These are phyloP conservation scores for Podarcis muralis DNA, from an alignment of 2,113 vertebrate genomes.

Conservation along the genomic window DNA sequence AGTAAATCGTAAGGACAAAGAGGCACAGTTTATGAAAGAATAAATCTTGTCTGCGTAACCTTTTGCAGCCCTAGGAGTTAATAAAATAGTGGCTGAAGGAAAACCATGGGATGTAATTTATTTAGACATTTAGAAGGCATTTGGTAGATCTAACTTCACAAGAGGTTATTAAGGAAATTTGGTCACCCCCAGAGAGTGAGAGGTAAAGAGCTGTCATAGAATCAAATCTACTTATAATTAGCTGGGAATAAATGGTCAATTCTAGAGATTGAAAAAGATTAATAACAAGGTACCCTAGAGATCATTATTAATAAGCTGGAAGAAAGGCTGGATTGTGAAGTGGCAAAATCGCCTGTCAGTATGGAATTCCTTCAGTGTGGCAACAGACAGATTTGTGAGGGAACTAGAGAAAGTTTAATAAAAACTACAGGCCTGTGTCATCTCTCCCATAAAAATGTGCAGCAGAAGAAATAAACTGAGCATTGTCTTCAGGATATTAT, in stretches of 20 bases:
- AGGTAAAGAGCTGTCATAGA: constrained; percentile 65
- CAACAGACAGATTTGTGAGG: constrained; percentile 34
- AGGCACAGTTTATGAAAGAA: constrained; percentile 34
- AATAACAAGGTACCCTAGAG: constrained; percentile 61
- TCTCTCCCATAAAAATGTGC: constrained; percentile 1
- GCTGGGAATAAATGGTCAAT: constrained; percentile 58
- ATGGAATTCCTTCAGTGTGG: constrained; percentile 53
- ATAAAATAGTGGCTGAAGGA: constrained; percentile 64
- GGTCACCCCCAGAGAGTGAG: constrained; percentile 57
- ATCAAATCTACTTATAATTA: constrained; percentile 67
- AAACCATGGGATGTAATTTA: constrained; percentile 66
- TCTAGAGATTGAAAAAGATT: constrained; percentile 60
- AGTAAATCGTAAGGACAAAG: constrained; percentile 36
- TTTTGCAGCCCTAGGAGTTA: constrained; percentile 62
- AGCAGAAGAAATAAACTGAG: constrained; percentile 13
- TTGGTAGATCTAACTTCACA: constrained; percentile 58
- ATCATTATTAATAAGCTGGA: constrained; percentile 55
- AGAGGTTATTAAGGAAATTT: constrained; percentile 62
- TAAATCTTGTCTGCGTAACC: constrained; percentile 63
- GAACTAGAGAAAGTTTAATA: constrained; percentile 58
- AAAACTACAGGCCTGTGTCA: constrained; percentile 22
- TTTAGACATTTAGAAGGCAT: constrained; percentile 65
- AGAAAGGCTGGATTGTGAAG: constrained; percentile 50
- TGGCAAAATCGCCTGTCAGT: constrained; percentile 66
- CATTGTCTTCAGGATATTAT: constrained; percentile 11